Conservation (phyloP, 2,888 invertebrate genomes). For the Chalcis sispes region DNA sequence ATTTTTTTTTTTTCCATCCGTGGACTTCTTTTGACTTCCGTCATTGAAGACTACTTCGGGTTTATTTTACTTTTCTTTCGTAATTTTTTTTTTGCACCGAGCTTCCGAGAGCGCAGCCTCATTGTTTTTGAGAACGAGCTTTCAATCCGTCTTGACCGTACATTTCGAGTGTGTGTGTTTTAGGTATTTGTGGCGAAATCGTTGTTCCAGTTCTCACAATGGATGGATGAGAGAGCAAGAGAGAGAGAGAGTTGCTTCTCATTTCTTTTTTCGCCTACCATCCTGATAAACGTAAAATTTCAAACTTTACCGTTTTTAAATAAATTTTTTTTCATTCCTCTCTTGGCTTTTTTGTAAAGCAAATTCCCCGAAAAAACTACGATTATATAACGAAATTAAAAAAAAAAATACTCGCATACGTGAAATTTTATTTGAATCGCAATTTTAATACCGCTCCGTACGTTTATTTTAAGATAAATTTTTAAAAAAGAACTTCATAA, state of each 20-base stretch:
- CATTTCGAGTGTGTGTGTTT: conserved; percentile 17
- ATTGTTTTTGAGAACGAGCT: conserved; percentile 33
- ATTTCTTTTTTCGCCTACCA: conserved; percentile 1
- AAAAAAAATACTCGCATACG: too few relatives aligned
- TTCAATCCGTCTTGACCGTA: conserved; percentile 29
- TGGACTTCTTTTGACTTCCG: conserved; percentile 12
- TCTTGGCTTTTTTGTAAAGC: too few relatives aligned
- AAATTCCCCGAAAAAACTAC: conserved; percentile 15
- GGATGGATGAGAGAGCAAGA: not conserved
- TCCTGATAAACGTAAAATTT: not conserved
- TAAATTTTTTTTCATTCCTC: not conserved
- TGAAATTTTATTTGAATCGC: too few relatives aligned
- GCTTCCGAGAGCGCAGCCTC: not conserved
- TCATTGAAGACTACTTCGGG: conserved; percentile 21
- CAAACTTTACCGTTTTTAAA: not conserved
- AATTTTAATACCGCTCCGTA: too few relatives aligned
- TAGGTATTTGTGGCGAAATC: conserved; percentile 14
- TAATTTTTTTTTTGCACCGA: conserved; percentile 15
- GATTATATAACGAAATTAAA: too few relatives aligned
- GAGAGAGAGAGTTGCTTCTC: too few relatives aligned
- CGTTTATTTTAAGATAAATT: too few relatives aligned
- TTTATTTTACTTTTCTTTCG: conserved; percentile 32
- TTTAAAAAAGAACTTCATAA: too few relatives aligned
- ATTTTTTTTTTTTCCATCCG: too few relatives aligned
- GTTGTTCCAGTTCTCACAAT: conserved; percentile 17